Percentiles rank a stretch among this genome's conserved stretches.
These are phyloP conservation scores for Actinernus sp. DNA, from an alignment of 92 coral and sea anemone species.

Conservation along the genomic window DNA sequence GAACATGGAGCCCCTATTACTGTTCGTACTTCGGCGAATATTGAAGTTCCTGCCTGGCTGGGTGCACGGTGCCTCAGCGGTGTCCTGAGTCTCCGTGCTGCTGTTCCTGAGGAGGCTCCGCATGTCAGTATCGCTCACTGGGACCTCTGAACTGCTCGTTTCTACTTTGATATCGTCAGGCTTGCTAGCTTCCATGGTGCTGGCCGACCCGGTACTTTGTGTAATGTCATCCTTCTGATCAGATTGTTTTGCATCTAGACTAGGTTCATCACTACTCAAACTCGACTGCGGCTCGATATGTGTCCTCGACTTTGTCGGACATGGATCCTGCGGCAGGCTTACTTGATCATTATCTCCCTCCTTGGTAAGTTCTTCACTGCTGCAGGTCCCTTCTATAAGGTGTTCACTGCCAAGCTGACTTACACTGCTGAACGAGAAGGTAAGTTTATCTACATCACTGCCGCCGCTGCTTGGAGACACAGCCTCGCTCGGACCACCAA, in stretches of 20 bases:
- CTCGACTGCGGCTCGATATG: conserved; percentile 33
- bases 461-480: not conserved
- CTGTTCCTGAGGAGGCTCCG: conserved; percentile 28
- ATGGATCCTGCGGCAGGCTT: too few relatives aligned
- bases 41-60: not conserved
- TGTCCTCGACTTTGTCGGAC: not conserved
- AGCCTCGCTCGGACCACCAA: conserved; percentile 10
- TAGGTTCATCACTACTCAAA: conserved; percentile 25
- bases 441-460: conserved; percentile 7
- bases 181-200: conserved; percentile 3
- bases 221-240: not conserved
- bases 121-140: conserved; percentile 31
- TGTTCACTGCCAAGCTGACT: conserved; percentile 4
- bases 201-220: not conserved
- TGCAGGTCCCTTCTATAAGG: not conserved
- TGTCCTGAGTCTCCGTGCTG: conserved; percentile 35
- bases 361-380: not conserved
- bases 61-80: conserved; percentile 12
- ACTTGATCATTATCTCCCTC: not conserved
- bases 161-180: conserved; percentile 17
- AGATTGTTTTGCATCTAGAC: conserved; percentile 1
- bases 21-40: conserved; percentile 44
- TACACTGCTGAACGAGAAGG: conserved; percentile 13
- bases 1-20: conserved; percentile 56
- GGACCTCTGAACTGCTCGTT: conserved; percentile 33